A percentile compares a stretch with the other conserved stretches of the same genome.
These are phyloP conservation scores for Galeruca laticollis DNA, from an alignment of 2,888 invertebrate genomes.

Conservation along the genomic window DNA sequence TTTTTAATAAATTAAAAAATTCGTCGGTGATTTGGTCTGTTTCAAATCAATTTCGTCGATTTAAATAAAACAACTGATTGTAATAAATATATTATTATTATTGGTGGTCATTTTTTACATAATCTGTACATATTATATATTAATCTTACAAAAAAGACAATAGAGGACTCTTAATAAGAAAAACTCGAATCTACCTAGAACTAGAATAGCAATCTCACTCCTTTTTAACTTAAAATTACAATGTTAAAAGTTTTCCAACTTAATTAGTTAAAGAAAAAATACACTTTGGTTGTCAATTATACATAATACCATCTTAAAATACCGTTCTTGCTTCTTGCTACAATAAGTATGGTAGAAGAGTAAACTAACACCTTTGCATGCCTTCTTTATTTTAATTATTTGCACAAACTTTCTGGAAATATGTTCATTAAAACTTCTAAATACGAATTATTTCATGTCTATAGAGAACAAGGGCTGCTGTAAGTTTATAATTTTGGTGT, in stretches of 20 bases:
- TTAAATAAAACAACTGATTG: slow-evolving; percentile 24
- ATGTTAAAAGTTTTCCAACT: slow-evolving; percentile 40
- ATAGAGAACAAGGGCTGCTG: background rate
- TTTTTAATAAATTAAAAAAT: too few species aligned
- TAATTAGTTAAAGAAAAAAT: slow-evolving; percentile 52
- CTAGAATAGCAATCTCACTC: slow-evolving; percentile 48
- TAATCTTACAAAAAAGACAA: slow-evolving; percentile 50
- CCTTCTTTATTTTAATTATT: slow-evolving; percentile 16
- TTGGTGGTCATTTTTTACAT: slow-evolving; percentile 54
- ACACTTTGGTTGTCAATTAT: slow-evolving; percentile 59
- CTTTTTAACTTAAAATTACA: slow-evolving; percentile 36
- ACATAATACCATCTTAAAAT: slow-evolving; percentile 60
- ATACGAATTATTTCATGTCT: background rate
- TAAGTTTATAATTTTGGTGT: background rate
- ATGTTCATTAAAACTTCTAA: background rate
- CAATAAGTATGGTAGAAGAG: background rate
- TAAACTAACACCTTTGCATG: slow-evolving; percentile 31
- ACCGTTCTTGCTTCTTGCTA: slow-evolving; percentile 48
- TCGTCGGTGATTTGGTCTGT: too few species aligned
- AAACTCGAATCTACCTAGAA: slow-evolving; percentile 40
- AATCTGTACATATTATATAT: slow-evolving; percentile 54
- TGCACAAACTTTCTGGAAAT: background rate
- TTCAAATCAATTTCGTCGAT: background rate
- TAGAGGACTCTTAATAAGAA: slow-evolving; percentile 43
- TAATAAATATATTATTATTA: slow-evolving; percentile 54